A percentile compares a stretch with the other conserved stretches of the same genome.
These are phyloP conservation scores for Ectemnius cavifrons DNA, from an alignment of 2,888 invertebrate genomes.

Conservation along the genomic window DNA sequence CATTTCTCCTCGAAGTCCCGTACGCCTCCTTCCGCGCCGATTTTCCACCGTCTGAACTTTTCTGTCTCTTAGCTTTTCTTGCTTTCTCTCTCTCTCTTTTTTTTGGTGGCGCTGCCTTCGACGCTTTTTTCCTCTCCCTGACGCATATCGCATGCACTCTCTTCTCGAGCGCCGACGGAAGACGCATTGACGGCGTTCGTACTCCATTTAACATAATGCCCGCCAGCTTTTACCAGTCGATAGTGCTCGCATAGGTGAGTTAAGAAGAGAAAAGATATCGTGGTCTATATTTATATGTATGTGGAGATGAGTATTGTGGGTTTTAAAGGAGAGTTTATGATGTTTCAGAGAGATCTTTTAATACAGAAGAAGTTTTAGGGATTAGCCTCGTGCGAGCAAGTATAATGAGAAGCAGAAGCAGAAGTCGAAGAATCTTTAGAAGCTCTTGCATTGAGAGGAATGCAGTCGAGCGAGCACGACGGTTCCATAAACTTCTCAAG, in stretches of 20 bases:
- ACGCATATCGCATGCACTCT: slow-evolving; percentile 21
- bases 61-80: not conserved
- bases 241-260: too few relatives aligned
- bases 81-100: not conserved
- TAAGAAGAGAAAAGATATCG: too few relatives aligned
- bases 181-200: slow-evolving; percentile 37
- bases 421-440: slow-evolving; percentile 4
- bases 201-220: slow-evolving; percentile 35
- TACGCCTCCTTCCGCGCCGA: not conserved
- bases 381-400: not conserved
- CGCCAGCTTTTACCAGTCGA: slow-evolving; percentile 10
- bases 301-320: too few relatives aligned
- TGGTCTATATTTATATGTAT: too few relatives aligned
- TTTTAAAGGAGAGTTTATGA: too few relatives aligned
- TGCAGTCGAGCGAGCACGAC: slow-evolving; percentile 1
- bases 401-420: slow-evolving; percentile 14
- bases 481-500: slow-evolving; percentile 42
- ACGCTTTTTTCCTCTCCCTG: not conserved
- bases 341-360: too few relatives aligned
- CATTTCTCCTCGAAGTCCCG: slow-evolving; percentile 11
- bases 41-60: not conserved
- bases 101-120: not conserved
- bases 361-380: too few relatives aligned
- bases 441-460: slow-evolving; percentile 20
- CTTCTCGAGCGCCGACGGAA: slow-evolving; percentile 29